Evolutionary conservation across 1,140 invertebrate genomes (phyloP), one percentile per base, ranked within the genome.

Genomic region (Holcopasites calliopsidis): DNA sequence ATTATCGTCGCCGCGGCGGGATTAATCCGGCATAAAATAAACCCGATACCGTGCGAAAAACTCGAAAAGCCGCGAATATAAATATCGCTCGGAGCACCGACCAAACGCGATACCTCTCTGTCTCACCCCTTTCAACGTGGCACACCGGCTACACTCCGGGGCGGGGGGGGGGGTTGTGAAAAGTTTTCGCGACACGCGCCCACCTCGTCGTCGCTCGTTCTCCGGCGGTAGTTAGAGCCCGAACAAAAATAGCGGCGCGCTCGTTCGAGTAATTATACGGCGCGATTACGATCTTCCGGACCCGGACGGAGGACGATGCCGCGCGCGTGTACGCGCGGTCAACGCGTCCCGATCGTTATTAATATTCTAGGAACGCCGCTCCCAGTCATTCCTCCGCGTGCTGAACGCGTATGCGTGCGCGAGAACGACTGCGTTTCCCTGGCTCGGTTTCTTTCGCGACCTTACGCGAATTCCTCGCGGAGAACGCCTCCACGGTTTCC

Each of bases 291-390:
- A 79, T 84, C 77, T 8, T 33, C 57, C 77, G 80, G 65, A 68
- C 65, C 77, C 82, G 82, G 78, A 84, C 83, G 77, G 82, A 75
- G 68, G 42, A 84, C 82, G 77, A 84, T 80, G n/a, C 77, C 70
- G 75, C 72, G 47, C 47, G 75, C 44, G 76, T 64, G 77, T 62
- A 38, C 64, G 64, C 47, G 33, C 28, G 35, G 52, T 76, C 50
- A 68, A 73, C 75, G 60, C 47, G 68, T n/a, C 60, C 57, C 76
- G 80, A 83, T 84, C 77, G 69, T 84, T 84, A 84, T 84, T 84
- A 84, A 84, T 84, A 84, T 84, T 84, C 82, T 55, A 83, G 38
- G 77, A 64, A 72, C 80, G 81, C 42, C 72, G 49, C 77, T 70
- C 62, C 68, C 73, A 52, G 65, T 65, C 81, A 76, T 84, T 84